Evolutionary conservation across 2,113 vertebrate genomes (phyloP), one percentile per base, ranked within the genome.

Genomic region (Antidorcas marsupialis): DNA sequence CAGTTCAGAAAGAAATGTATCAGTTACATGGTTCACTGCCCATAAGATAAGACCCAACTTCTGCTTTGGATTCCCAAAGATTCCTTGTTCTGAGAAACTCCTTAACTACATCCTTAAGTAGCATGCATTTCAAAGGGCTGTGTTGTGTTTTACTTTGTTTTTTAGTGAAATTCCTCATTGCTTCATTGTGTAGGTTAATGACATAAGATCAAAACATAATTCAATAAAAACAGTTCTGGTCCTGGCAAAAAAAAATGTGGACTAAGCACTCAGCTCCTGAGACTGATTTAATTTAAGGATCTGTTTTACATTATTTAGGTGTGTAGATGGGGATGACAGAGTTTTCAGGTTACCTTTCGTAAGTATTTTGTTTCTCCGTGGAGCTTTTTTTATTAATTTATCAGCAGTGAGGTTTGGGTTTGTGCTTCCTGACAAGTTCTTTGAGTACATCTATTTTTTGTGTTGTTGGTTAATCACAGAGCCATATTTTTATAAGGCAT

Each of bases 141-240:
- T 45, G 43, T 57, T 94, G 13, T 84, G 30, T 36, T 52, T 53
- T 87, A 33, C 53, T 89, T 85, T 67, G 7, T 53, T 67, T 84
- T 79, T 62, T 83, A 89, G 87, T 86, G 71, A 86, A 89, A 79
- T 52, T 87, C 45, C 15, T 71, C 12, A 16, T 82, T 71, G 62
- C 43, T 47, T 91, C 28, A 3, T 85, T 90, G n/a, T 83, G 14
- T 74, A 53, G 59, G 28, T 57, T 88, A 33, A 59, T 97, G 83
- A 86, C 9, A 55, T 28, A 53, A 78, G 4, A 25, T 93, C 45
- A 93, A 60, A 79, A 91, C 21, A 19, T 47, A 81, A 89, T 87
- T 95, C 62, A 92, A 45, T 83, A 52, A 94, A 94, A 90, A 28
- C 57, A 87, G 28, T 92, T 94, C 36, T 92, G 76, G 79, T 57